A percentile compares a stretch with the other conserved stretches of the same genome.
Evolutionary conservation across 2,888 invertebrate genomes (phyloP).

Genomic region (Myopa testacea): DNA sequence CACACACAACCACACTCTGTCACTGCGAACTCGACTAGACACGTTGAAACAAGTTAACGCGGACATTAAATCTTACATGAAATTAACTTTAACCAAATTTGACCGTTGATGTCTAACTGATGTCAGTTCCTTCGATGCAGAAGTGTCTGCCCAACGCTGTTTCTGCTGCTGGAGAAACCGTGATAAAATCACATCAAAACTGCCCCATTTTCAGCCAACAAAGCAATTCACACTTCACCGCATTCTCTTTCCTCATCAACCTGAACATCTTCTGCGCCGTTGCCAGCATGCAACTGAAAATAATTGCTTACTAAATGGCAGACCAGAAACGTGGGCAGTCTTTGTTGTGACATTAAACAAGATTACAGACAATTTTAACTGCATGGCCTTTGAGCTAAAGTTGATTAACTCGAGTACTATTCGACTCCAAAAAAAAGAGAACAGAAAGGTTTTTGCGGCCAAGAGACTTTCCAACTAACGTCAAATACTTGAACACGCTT

Average conservation of each 20-base stretch:
- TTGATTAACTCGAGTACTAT: background rate
- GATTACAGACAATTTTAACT: slow-evolving; percentile 34
- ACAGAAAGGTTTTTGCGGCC: background rate
- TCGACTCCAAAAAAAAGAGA: background rate
- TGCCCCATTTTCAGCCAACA: slow-evolving; percentile 32
- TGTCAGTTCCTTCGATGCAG: background rate
- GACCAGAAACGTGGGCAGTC: slow-evolving; percentile 30
- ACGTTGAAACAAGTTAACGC: background rate
- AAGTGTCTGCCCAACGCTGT: slow-evolving; percentile 6
- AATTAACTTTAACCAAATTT: background rate
- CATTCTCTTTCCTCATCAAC: background rate
- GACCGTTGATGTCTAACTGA: background rate
- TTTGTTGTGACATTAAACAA: slow-evolving; percentile 41
- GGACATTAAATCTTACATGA: slow-evolving; percentile 3
- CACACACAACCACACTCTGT: background rate
- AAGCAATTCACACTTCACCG: background rate
- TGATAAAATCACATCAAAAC: background rate
- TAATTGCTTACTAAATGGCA: slow-evolving; percentile 24
- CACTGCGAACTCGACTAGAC: background rate
- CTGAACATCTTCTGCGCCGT: background rate
- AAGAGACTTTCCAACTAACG: no score
- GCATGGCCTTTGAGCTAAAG: background rate
- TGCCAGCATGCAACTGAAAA: background rate
- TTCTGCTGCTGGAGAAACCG: background rate
- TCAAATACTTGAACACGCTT: no score